Evolutionary conservation across 2,113 vertebrate genomes (phyloP).

Genomic region (Actenoides hombroni): DNA sequence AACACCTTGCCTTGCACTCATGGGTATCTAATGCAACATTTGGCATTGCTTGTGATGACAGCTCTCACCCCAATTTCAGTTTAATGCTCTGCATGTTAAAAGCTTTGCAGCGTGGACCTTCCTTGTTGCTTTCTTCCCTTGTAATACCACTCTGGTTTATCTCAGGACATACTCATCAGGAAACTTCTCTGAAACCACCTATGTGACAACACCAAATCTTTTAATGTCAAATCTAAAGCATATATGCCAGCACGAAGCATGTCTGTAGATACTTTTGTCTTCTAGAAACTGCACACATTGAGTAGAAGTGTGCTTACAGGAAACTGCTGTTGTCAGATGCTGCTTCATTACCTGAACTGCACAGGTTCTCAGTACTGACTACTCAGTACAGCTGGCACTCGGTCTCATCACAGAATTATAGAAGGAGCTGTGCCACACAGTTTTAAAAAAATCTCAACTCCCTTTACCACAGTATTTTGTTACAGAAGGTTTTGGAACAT

Average conservation of each 20-base stretch:
- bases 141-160: neutral
- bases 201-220: neutral
- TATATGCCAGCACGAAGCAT: accelerated
- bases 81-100: neutral
- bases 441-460: neutral
- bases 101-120: no score
- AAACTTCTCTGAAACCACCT: neutral
- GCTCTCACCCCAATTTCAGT: neutral
- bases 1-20: neutral
- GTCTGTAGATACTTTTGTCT: neutral
- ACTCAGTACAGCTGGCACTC: neutral
- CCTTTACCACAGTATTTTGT: neutral
- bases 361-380: neutral
- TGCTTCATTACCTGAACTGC: neutral
- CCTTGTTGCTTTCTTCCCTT: neutral
- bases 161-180: neutral
- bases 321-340: neutral
- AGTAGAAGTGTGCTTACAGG: neutral
- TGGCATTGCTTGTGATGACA: neutral
- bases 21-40: neutral
- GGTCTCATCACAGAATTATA: neutral
- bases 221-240: neutral
- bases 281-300: neutral
- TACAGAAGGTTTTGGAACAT: neutral
- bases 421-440: neutral